Evolutionary conservation across 2,888 invertebrate species (phyloP).

Genomic region (Diploptera punctata): DNA sequence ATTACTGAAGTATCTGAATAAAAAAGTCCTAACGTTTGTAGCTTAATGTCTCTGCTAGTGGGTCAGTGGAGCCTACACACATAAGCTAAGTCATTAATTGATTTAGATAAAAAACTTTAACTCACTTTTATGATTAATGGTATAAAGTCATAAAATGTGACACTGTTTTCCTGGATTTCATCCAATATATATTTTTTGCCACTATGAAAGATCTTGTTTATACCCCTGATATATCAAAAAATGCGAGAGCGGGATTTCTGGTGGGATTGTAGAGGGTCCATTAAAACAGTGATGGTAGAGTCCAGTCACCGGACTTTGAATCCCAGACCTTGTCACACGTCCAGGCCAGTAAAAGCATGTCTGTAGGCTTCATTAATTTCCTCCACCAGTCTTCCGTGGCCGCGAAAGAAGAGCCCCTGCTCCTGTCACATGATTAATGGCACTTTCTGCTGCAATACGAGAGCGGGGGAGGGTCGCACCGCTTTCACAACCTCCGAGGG

Average conservation of each 20-base stretch:
- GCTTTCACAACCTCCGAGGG: background rate
- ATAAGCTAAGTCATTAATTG: no score
- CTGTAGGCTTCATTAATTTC: slow-evolving; percentile 38
- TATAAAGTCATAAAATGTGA: no score
- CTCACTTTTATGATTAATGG: no score
- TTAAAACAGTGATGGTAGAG: background rate
- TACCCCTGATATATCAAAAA: background rate
- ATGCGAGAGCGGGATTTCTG: background rate
- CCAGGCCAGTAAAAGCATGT: slow-evolving; percentile 37
- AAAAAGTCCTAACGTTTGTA: no score
- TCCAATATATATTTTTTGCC: no score
- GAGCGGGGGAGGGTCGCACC: background rate
- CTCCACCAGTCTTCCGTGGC: slow-evolving; percentile 24
- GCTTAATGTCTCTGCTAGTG: no score
- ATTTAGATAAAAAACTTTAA: no score
- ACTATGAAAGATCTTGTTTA: no score
- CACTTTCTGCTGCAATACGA: background rate
- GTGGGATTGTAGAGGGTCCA: background rate
- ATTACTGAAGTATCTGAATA: no score
- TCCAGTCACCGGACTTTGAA: background rate
- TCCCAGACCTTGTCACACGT: slow-evolving; percentile 27
- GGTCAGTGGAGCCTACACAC: no score
- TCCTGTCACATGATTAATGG: slow-evolving; percentile 35
- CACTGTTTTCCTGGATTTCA: no score
- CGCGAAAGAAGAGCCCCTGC: slow-evolving; percentile 30